A percentile compares a stretch with the other conserved stretches of the same genome.
phyloP scores from a whole-genome alignment of 2,113 vertebrate genomes.

The Atlantisia rogersi region DNA sequence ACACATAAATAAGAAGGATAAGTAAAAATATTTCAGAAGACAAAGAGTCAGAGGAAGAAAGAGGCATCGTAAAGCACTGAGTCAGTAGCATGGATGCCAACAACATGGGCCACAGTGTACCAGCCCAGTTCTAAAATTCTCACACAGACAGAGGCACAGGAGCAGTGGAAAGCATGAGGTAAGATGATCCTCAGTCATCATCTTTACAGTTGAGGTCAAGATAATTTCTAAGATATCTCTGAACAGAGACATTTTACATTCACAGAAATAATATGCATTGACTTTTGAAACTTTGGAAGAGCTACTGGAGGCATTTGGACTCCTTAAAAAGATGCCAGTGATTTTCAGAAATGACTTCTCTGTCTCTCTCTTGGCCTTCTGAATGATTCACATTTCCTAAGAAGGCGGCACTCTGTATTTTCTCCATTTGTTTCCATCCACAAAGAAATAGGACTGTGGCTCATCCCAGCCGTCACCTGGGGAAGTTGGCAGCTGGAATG shows the following conservation, averaged over 20 bases:
- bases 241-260: background rate
- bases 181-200: background rate
- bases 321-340: background rate
- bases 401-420: background rate
- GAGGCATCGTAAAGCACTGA: background rate
- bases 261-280: background rate
- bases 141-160: fast-evolving
- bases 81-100: background rate
- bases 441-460: background rate
- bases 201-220: background rate
- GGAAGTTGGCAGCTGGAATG: background rate
- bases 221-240: background rate
- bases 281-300: background rate
- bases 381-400: background rate
- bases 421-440: background rate
- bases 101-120: background rate
- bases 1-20: background rate
- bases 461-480: background rate
- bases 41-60: background rate
- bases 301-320: background rate
- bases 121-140: background rate
- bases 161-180: fast-evolving
- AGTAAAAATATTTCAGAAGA: background rate
- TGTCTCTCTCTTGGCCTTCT: background rate
- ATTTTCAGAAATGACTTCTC: background rate